Evolutionary conservation across 1,140 invertebrate genomes (phyloP), one percentile per base, ranked within the genome.

Genomic region (Nebria ingens): DNA sequence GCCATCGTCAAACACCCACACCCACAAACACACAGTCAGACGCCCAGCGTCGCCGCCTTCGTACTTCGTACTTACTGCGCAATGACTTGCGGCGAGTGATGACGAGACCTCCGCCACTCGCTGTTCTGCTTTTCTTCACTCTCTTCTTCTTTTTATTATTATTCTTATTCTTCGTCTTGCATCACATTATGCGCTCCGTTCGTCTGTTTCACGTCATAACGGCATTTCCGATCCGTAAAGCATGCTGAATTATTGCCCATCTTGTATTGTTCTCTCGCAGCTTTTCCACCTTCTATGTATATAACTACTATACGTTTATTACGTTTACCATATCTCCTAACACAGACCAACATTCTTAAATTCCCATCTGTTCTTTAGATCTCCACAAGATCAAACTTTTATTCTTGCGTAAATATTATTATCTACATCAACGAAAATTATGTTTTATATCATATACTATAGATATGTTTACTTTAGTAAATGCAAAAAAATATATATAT

Each of bases 201-300:
- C 40, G 40, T 45, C 40, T 45, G 40, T 45, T 45, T 17, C 40
- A 45, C 17, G 17, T 45, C 40, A 11, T 45, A 6, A 45, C 15
- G 40, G 40, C 17, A 45, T 45, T 45, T 45, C 40, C 15, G 6
- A 45, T 45, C 15, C 40, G 40, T 45, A 45, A 45, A 45, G 15
- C 17, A 17, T 9, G 9, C 4, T 11, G 15, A 45, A 17, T 45
- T 45, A 45, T 45, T 9, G 17, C 9, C 40, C 3, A 45, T 9
- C 17, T 17, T 11, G 6, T 45, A 45, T 45, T 11, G 40, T 45
- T 45, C 25, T 34, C 25, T 34, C 25, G n/a, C 25, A 34, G 25
- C 6, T n/a, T n/a, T n/a, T n/a, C n/a, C n/a, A n/a, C n/a, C n/a
- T n/a, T n/a, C n/a, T n/a, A n/a, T n/a, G n/a, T n/a, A n/a, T n/a